Evolutionary conservation across 2,888 invertebrate species (phyloP).

Genomic region (Agapetus fuscipes): DNA sequence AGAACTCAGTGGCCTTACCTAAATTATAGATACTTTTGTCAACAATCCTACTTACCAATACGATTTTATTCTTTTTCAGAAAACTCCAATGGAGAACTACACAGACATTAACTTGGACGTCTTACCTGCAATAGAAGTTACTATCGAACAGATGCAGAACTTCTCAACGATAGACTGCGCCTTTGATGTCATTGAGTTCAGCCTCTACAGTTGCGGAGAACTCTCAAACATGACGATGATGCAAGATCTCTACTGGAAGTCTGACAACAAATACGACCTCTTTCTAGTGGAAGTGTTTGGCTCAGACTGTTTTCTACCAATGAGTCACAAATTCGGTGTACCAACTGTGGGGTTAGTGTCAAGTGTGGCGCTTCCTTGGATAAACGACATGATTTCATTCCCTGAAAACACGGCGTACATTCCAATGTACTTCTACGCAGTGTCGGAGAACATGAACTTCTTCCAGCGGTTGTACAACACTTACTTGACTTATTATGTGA

Average conservation of each 20-base stretch:
- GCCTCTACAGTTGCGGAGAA: constrained; percentile 3
- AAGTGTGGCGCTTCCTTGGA: constrained; percentile 47
- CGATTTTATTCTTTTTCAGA: constrained; percentile 4
- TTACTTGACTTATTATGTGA: constrained; percentile 33
- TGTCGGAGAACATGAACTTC: constrained; percentile 39
- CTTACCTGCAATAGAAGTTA: background rate
- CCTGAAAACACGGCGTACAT: constrained; percentile 48
- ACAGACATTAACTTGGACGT: constrained; percentile 3
- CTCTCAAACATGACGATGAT: background rate
- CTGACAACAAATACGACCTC: constrained; percentile 21
- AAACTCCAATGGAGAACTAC: background rate
- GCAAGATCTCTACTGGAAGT: background rate
- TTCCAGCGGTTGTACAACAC: constrained; percentile 42
- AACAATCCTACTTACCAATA: background rate
- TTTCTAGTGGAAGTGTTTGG: constrained; percentile 37
- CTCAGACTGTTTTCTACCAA: constrained; percentile 47
- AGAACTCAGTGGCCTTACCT: too few species aligned
- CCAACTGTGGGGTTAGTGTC: constrained; percentile 46
- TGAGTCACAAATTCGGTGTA: constrained; percentile 42
- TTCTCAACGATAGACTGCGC: constrained; percentile 3
- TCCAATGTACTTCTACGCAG: constrained; percentile 45
- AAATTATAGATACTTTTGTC: background rate
- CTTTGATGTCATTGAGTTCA: constrained; percentile 3
- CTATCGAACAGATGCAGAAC: constrained; percentile 1
- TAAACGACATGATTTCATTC: constrained; percentile 45